A percentile compares a stretch with the other conserved stretches of the same genome.
Conservation (phyloP, 2,888 invertebrate species). For the Erebia palarica region DNA sequence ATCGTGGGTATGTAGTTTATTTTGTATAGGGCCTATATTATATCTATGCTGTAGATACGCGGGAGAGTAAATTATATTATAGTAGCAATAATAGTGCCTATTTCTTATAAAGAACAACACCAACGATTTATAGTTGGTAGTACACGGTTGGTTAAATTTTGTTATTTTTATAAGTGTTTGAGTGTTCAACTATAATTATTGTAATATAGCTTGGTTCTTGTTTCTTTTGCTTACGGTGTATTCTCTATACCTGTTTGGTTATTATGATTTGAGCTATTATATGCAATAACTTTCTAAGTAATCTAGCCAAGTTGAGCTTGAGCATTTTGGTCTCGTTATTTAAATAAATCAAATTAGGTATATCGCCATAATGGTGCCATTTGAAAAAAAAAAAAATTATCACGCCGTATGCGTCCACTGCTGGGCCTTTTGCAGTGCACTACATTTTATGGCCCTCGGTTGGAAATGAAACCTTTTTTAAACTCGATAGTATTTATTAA, state of each 20-base stretch:
- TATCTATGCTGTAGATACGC: constrained; percentile 77
- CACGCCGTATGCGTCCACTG: no score
- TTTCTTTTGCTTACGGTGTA: constrained; percentile 41
- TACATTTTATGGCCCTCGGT: no score
- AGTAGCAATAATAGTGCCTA: constrained; percentile 82
- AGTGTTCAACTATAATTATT: constrained; percentile 57
- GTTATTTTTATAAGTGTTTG: constrained; percentile 74
- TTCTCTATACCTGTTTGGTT: constrained; percentile 8
- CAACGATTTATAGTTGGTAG: constrained; percentile 50
- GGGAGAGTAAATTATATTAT: constrained; percentile 73
- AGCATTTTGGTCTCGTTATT: background rate
- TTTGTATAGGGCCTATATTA: constrained; percentile 68
- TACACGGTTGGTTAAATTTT: constrained; percentile 65
- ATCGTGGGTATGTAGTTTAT: constrained; percentile 71
- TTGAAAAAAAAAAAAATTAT: no score
- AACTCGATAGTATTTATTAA: no score
- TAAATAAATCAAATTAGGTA: background rate
- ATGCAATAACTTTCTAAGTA: constrained; percentile 1
- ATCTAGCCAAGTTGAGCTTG: background rate
- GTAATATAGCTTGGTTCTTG: constrained; percentile 39
- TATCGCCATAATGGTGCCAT: no score
- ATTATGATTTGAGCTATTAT: background rate
- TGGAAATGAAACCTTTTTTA: no score
- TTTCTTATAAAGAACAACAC: constrained; percentile 75
- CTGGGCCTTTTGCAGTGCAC: no score